Conservation (phyloP, 2,888 invertebrate species). For the Cyclophora albipunctata region DNA sequence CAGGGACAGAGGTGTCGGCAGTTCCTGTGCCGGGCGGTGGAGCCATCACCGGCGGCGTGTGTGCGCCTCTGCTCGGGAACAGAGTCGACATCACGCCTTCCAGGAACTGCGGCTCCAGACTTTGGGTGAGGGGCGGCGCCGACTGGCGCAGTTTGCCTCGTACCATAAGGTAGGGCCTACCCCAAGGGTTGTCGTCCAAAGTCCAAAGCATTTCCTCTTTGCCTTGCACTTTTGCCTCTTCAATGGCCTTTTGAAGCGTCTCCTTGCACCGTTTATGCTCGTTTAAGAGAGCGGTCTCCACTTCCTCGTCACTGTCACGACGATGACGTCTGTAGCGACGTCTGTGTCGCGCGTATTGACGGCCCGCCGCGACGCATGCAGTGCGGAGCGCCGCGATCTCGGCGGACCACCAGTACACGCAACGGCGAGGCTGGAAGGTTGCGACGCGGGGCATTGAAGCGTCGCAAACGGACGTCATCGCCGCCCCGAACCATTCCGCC, state of each 20-base stretch:
- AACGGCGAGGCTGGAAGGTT: background rate
- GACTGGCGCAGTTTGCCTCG: background rate
- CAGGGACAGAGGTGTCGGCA: too few relatives aligned
- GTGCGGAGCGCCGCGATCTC: slow-evolving; percentile 2
- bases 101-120: background rate
- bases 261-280: background rate
- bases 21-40: too few relatives aligned
- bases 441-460: slow-evolving; percentile 1
- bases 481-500: background rate
- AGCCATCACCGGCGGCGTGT: too few relatives aligned
- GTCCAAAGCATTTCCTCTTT: background rate
- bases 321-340: background rate
- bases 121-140: background rate
- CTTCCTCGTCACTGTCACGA: background rate
- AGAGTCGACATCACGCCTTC: background rate
- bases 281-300: background rate
- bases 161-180: background rate
- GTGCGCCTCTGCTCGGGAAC: background rate
- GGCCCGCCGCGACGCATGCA: background rate
- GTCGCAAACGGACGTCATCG: background rate
- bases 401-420: slow-evolving; percentile 4
- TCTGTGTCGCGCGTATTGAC: too few relatives aligned
- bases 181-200: background rate
- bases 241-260: background rate
- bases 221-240: background rate